Evolutionary conservation across 64 coral and sea anemone species (phyloP), one percentile per base, ranked within the genome.

Genomic region (Porites lutea): DNA sequence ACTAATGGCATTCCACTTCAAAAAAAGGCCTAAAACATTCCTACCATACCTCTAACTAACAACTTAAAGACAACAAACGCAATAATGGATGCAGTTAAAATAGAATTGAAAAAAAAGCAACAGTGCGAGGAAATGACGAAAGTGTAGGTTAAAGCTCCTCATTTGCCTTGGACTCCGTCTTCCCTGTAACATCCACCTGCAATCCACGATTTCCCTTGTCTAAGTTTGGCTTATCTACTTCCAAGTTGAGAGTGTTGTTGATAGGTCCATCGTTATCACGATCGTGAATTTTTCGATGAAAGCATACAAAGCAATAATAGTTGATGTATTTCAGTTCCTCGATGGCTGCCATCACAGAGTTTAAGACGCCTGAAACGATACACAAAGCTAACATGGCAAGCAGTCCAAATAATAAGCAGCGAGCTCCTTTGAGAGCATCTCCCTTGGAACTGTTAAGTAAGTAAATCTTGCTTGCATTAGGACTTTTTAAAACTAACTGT

Each of bases 351-450:
- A 21, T 65, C 16, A 92, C 86, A 20, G 90, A 84, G 14, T 92
- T 92, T 22, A 92, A 51, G n/a, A 92, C 82, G 86, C 81, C 74
- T 11, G 90, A 51, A 16, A 92, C 80, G 10, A 92, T 49, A 20
- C 81, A 86, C 71, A 92, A 47, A 4, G 79, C 90, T 8, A 92
- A 19, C 74, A 92, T 55, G 11, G 3, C 54, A 57, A 59, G n/a
- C 53, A 78, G 12, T 13, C 18, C 14, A 19, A 6, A 54, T 4
- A 16, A 3, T 19, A 44, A 13, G 57, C 44, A 6, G 44, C 11
- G 45, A 20, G n/a, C 15, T 87, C 9, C 8, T 59, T 14, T 13
- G 18, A 8, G 15, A 55, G 53, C 10, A 55, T 5, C 12, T 57
- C 12, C 54, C 54, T 57, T 57, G 7, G 74, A 37, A 37, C 27